Evolutionary conservation across 2,888 invertebrate species (phyloP), one percentile per base, ranked within the genome.

Genomic region (Incurvaria masculella): DNA sequence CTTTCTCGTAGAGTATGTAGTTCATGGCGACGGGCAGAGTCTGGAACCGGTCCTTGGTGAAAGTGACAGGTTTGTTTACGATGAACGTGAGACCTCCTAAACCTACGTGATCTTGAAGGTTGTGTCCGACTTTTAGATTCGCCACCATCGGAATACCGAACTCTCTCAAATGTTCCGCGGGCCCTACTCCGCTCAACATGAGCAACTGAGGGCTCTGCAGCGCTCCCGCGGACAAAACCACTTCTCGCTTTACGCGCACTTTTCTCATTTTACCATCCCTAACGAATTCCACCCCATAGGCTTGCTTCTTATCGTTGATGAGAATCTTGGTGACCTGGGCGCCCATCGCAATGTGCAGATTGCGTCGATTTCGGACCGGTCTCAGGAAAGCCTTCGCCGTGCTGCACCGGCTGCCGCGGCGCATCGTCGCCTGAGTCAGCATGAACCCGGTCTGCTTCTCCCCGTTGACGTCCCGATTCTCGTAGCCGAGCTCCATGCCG

Each of bases 121-220:
- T 91, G 58, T 89, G 83, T 2, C 91, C 92, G 0, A 93, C 92
- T 59, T 88, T 87, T 1, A 91, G 65, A 64, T 92, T 85, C 2
- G 86, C 83, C 8, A 91, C 59, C 0, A 92, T 81, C 0, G 89
- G 88, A 52, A 94, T 91, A 4, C 81, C 83, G 52, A 87, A 81
- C 49, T 87, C 82, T 49, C 81, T 70, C 4, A 93, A 69, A 61
- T 93, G 91, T 14, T 89, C 88, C 2, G 81, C 81, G 0, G 91
- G 92, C 0, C 93, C 93, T 19, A 95, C 83, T 0, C 97, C 97
- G 47, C 93, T 94, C 8, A 97, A 64, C 94, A 96, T 93, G 54
- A 97, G 79, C 18, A 97, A 62, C 59, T 97, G 94, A 0, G 97
- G 95, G 2, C 91, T 87, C 46, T 91, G 89, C 33, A 97, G 84